Base-by-base conservation (phyloP, 2,797 vertebrate genomes). In the Acestrorhynchus altus region DNA sequence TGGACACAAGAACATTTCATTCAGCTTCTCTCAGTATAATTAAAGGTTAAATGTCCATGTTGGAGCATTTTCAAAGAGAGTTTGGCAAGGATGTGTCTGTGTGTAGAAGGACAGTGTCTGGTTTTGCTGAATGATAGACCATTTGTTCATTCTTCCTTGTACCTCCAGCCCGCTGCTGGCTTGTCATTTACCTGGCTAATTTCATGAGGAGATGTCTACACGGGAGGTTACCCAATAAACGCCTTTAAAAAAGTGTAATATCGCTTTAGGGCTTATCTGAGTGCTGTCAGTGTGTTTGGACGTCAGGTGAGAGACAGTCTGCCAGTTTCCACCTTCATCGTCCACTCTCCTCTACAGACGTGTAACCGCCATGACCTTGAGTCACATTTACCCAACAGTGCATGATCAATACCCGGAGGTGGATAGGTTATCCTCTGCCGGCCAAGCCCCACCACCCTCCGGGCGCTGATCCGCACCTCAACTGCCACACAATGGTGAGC, bases 311-410 rank as follows among this genome's bases (percentile, higher is more conserved):
- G n/a, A n/a, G 8, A 22, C 64, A 66, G 16, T 26, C 20, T 3
- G 22, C n/a, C 20, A 66, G 56, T 59, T 59, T 69, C 51, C 26
- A 18, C 15, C 26, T 20, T 24, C 12, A 12, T 31, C 35, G 52
- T 49, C 54, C 28, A 24, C 22, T 28, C 9, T 39, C 4, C 42
- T n/a, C 31, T n/a, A 51, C 39, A 52, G 39, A 77, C 9, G 11
- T n/a, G 13, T 49, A n/a, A n/a, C n/a, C n/a, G n/a, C n/a, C n/a
- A n/a, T n/a, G n/a, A n/a, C 47, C 42, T 42, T 61, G 78, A 15
- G 77, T 78, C 64, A 84, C 75, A 49, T 79, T 83, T 22, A 83
- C 68, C n/a, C 81, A 80, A 72, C 79, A 80, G 59, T 72, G 44
- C 77, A 71, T 26, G 72, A 78, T 80, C 82, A 51, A 81, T 74